Base-by-base conservation (phyloP, 2,113 vertebrate genomes). In the Sinocyclocheilus anshuiensis region DNA sequence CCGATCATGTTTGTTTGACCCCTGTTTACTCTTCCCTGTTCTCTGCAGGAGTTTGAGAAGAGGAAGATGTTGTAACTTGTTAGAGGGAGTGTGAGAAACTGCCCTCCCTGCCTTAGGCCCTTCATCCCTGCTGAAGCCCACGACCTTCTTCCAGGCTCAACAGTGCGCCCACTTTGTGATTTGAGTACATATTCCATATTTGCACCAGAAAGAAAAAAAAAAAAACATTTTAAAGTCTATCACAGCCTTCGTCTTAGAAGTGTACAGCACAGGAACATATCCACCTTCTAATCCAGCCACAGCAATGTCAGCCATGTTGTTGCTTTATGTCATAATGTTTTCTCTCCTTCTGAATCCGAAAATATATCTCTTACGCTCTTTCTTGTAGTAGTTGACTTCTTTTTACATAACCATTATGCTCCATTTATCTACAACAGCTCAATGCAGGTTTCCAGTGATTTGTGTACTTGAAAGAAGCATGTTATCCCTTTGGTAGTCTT, bases 1-100 rank as follows among this genome's bases (percentile, higher is more conserved):
- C 24, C 24, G 61, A 24, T 39, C 33, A 63, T 63, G 22, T 81
- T 29, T 24, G 16, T 48, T 48, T 81, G 79, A 81, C 67, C 33
- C 63, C 24, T 81, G 63, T 82, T 71, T 55, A 22, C 50, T 59
- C 33, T 77, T 61, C 8, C 88, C 55, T 91, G 69, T 87, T 86
- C 78, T 92, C 67, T 75, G 2, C 87, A 96, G 95, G 95, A 96
- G 90, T 96, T 96, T 86, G 95, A 96, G 93, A 95, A 96, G 93
- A 95, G 94, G 93, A 96, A 94, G 92, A 92, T 96, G 94, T 90
- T 96, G 93, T 96, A 93, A 93, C 87, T 59, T 80, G 81, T 71
- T 80, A 84, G 39, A 45, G 67, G 87, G 8, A 74, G 33, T 57
- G 13, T 57, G 3, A 83, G 48, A 83, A 53, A 45, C 36, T 18